phyloP scores from a whole-genome alignment of 2,797 vertebrate species.

The Pipistrellus pipistrellus region DNA sequence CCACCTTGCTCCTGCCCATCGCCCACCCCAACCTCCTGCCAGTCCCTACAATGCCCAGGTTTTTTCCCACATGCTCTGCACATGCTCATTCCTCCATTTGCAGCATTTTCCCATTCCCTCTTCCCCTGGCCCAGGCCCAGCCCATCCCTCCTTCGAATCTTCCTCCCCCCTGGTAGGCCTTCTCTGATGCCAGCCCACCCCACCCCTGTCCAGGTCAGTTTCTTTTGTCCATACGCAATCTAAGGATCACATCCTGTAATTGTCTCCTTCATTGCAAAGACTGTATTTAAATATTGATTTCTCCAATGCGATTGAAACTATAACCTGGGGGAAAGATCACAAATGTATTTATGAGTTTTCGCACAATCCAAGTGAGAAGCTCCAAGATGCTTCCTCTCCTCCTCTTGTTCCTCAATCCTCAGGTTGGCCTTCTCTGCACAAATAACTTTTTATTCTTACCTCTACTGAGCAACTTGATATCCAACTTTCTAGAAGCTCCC shows the following conservation, averaged over 20 bases:
- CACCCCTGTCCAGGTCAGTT: background rate
- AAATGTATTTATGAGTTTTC: background rate
- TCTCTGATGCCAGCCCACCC: background rate
- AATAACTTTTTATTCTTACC: background rate
- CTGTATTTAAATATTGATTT: background rate
- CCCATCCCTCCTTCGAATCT: fast-evolving
- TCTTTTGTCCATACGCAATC: background rate
- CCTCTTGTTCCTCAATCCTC: background rate
- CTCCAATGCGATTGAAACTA: background rate
- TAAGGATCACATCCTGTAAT: background rate
- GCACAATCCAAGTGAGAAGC: background rate
- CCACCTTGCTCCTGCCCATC: background rate
- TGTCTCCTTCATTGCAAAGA: background rate
- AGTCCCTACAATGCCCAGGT: fast-evolving
- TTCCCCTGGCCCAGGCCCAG: background rate
- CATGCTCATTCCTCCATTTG: fast-evolving
- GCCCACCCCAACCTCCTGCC: background rate
- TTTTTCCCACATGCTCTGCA: background rate
- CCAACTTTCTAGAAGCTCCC: background rate
- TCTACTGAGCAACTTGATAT: background rate
- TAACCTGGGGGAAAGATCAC: background rate
- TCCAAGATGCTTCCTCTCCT: background rate
- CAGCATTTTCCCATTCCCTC: background rate
- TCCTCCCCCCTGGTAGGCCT: background rate
- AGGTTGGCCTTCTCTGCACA: background rate